These are phyloP conservation scores for Maconellicoccus hirsutus DNA, from an alignment of 1,140 invertebrate species.

Conservation along the genomic window DNA sequence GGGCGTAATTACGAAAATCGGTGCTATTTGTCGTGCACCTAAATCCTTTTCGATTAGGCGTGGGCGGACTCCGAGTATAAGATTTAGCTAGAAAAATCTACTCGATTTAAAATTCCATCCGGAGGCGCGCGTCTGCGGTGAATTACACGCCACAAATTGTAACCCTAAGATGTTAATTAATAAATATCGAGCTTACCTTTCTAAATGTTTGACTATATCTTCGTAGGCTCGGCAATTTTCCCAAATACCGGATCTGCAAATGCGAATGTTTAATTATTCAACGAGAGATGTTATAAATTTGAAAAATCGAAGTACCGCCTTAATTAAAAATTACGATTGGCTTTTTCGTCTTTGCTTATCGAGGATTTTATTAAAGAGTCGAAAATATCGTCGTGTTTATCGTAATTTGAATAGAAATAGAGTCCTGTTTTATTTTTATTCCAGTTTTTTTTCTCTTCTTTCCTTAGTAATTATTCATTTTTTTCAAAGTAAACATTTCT, in stretches of 20 bases:
- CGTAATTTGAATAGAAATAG: not conserved
- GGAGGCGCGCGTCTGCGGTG: no score
- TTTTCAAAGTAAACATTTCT: constrained; percentile 1
- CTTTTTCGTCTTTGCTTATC: no score
- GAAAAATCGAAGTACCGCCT: not conserved
- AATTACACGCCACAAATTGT: no score
- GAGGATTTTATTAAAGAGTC: not conserved
- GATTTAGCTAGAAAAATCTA: not conserved
- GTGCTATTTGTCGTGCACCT: no score
- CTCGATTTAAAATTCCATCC: no score
- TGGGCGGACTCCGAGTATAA: not conserved
- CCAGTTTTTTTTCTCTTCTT: no score
- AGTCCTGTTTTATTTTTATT: no score
- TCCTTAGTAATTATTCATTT: not conserved
- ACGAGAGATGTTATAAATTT: not conserved
- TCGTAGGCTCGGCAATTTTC: constrained; percentile 87
- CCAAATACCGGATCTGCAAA: constrained; percentile 75
- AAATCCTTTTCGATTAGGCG: no score
- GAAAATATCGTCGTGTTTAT: not conserved
- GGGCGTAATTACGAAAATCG: no score
- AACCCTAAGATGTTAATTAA: constrained; percentile 17
- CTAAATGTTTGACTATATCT: constrained; percentile 83
- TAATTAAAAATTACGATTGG: no score
- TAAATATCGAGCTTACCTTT: constrained; percentile 52
- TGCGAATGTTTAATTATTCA: not conserved